Conservation (phyloP, 2,113 vertebrate species). For the Myrmecobius fasciatus region DNA sequence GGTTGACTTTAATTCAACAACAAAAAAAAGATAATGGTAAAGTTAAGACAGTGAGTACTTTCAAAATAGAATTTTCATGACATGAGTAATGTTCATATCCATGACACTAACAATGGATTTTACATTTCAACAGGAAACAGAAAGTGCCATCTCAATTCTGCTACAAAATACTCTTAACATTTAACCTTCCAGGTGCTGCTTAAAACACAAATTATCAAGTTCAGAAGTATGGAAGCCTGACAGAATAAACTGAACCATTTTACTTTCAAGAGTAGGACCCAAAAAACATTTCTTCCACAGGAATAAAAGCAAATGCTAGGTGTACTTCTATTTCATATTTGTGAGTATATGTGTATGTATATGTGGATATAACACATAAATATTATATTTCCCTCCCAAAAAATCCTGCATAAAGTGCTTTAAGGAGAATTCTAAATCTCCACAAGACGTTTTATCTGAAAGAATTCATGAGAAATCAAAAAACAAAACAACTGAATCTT, state of each 20-base stretch:
- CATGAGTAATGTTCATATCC: constrained; percentile 79
- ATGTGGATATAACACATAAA: not conserved
- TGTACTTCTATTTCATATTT: not conserved
- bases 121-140: constrained; percentile 83
- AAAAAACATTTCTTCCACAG: not conserved
- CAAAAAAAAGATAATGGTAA: not conserved
- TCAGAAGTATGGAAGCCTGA: not conserved
- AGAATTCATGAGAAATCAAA: constrained; percentile 26
- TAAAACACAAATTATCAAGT: not conserved
- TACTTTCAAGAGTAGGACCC: not conserved
- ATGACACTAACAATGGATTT: constrained; percentile 75
- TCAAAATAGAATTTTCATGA: constrained; percentile 72
- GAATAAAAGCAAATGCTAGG: not conserved
- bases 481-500: not conserved
- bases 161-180: constrained; percentile 5
- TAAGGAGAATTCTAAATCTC: not conserved
- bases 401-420: not conserved
- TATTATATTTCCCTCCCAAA: not conserved
- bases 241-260: not conserved
- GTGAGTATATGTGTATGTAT: too few relatives aligned
- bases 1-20: not conserved
- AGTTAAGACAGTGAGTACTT: constrained; percentile 57
- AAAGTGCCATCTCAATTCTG: constrained; percentile 65
- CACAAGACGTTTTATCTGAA: constrained; percentile 2
- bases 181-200: constrained; percentile 23